Base-by-base conservation (phyloP, 2,888 invertebrate species). In the Quadroppia sp. region DNA sequence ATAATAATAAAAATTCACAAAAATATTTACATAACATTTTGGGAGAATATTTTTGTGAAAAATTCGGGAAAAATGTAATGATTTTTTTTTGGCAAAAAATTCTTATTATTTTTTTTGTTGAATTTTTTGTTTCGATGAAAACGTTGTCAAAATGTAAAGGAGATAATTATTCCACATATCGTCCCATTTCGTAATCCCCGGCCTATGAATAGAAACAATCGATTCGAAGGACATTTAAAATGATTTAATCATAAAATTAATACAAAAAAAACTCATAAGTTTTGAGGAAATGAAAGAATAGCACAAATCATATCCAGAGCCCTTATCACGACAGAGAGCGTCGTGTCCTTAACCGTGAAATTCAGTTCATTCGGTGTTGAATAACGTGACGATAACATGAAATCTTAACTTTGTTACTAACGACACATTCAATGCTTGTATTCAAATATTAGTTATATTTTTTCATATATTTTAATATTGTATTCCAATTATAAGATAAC, bases 341-440 rank as follows among this genome's bases (percentile, higher is more conserved):
- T 23, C 53, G 9, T 53, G 53, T 53, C 53, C 53, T 53, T 53
- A 53, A 53, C 53, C n/a, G 53, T 53, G 23, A 53, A 50, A 53
- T 25, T 25, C 9, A 20, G 53, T 53, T 53, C n/a, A 53, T 13
- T 53, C 28, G 50, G 50, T 25, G 23, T 25, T 53, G 23, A 53
- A 20, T 25, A 53, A 25, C 13, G 23, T 45, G 15, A 45, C 23
- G 9, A 6, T 15, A 53, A 20, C 9, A n/a, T n/a, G n/a, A n/a
- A n/a, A n/a, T n/a, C 53, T 25, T 53, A 53, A 53, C 53, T 53
- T 53, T 53, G 53, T 53, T 53, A 53, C 53, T 53, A 53, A 53
- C 45, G 45, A 45, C 15, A 2, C n/a, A 17, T 2, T 45, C 45
- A 45, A 7, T 4, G 6, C 36, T 36, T 36, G 45, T 15, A 45